Conservation (phyloP, 2,113 vertebrate species). For the Orcinus orca region DNA sequence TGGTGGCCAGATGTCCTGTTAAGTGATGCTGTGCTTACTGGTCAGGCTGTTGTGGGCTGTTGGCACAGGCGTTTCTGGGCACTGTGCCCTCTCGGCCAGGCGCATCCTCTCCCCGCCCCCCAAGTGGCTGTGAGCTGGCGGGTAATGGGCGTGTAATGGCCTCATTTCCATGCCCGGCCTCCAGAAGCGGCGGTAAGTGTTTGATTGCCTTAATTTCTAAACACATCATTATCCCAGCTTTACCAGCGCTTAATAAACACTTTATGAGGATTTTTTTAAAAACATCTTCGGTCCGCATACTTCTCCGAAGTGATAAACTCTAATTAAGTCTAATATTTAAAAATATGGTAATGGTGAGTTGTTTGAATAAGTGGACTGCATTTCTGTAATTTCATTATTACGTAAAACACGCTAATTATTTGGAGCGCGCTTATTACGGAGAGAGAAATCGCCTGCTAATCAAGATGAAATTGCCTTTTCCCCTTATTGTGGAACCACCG, state of each 20-base stretch:
- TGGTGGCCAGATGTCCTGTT: background rate
- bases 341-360: constrained; percentile 99
- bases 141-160: constrained; percentile 99
- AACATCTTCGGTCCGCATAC: constrained; percentile 84
- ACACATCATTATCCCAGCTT: constrained; percentile 99
- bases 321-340: constrained; percentile 99
- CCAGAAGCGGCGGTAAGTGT: constrained; percentile 99
- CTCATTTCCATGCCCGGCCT: constrained; percentile 99
- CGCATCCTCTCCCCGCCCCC: constrained; percentile 62
- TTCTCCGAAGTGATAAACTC: constrained; percentile 92
- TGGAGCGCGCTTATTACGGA: constrained; percentile 90
- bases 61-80: constrained; percentile 57
- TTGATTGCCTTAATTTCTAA: constrained; percentile 99
- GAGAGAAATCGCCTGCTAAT: constrained; percentile 94
- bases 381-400: constrained; percentile 99
- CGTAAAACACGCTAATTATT: constrained; percentile 97
- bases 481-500: constrained; percentile 65
- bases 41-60: constrained; percentile 43
- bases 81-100: constrained; percentile 69
- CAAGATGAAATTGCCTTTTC: constrained; percentile 94
- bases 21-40: background rate
- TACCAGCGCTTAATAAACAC: constrained; percentile 99
- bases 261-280: constrained; percentile 96
- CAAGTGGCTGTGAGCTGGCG: constrained; percentile 92
- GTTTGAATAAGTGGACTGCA: constrained; percentile 97